phyloP scores from a whole-genome alignment of 2,888 invertebrate species.

The Melanostoma mellinum region DNA sequence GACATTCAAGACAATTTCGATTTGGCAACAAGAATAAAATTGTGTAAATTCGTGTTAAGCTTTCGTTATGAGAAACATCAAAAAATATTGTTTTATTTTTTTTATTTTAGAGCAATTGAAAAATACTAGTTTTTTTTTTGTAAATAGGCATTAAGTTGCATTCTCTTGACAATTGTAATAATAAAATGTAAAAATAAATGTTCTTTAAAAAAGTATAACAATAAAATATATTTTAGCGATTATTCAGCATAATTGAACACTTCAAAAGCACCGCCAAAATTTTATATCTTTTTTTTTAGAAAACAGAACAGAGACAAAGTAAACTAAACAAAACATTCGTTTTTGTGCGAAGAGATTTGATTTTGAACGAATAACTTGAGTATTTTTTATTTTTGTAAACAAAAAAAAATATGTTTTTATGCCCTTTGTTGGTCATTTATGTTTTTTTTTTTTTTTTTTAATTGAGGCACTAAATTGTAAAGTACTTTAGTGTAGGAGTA shows the following conservation, averaged over 20 bases:
- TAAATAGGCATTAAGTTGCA: slow-evolving; percentile 48
- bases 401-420: neutral
- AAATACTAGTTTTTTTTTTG: slow-evolving; percentile 30
- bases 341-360: slow-evolving; percentile 39
- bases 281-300: neutral
- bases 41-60: slow-evolving; percentile 44
- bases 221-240: slow-evolving; percentile 3
- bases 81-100: slow-evolving; percentile 29
- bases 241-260: slow-evolving; percentile 56
- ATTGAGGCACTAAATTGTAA: slow-evolving; percentile 68
- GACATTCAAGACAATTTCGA: slow-evolving; percentile 49
- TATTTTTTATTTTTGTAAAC: slow-evolving; percentile 20
- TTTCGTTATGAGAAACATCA: slow-evolving; percentile 37
- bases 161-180: slow-evolving; percentile 11
- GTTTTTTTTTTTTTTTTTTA: slow-evolving; percentile 10
- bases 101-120: slow-evolving; percentile 26
- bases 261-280: slow-evolving; percentile 63
- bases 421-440: neutral
- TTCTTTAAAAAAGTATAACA: slow-evolving; percentile 12
- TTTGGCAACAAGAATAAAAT: slow-evolving; percentile 69
- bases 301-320: neutral
- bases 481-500: slow-evolving; percentile 20
- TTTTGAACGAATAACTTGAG: neutral
- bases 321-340: neutral
- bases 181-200: slow-evolving; percentile 21